Evolutionary conservation across 2,113 vertebrate species (phyloP), one percentile per base, ranked within the genome.

Genomic region (Podarcis raffonei): DNA sequence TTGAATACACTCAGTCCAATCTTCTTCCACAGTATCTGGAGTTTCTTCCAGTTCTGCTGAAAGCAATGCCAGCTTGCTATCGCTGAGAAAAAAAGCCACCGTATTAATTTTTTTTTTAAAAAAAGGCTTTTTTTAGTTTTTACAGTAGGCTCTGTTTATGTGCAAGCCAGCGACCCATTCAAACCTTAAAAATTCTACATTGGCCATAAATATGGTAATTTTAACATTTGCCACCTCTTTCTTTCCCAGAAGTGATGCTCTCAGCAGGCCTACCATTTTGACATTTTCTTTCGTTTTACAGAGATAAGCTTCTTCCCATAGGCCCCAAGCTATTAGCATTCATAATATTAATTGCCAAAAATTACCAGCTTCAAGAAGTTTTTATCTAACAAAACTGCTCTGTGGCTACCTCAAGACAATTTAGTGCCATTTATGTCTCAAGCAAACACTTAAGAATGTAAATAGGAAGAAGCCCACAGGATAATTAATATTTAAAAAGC

Each of bases 201-300:
- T 93, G 90, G 93, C 92, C 89, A 96, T 96, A 98, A 97, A 98
- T 98, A 98, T 98, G 97, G 89, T 98, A 98, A 98, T 98, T 98
- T 98, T 98, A 98, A 97, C 97, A 98, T 98, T 98, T 98, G 95
- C 93, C 81, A 93, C 68, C 80, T 90, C 88, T 95, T 95, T 95
- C 86, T 90, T 84, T 92, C 68, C 81, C 90, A 96, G 94, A 95
- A 96, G 96, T 84, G 35, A 94, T 94, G 69, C 79, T 95, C 94
- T 94, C 94, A 89, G 90, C 25, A 85, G 87, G 84, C 78, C 92
- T 75, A 90, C 84, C 80, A 93, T 32, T 96, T 96, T 98, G 97
- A 95, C 93, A 97, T 97, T 97, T 97, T 96, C 90, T 94, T 97
- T 95, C 82, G 0, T 96, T 97, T 96, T 96, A 90, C 22, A 95